These are phyloP conservation scores for Empidonax traillii DNA, from an alignment of 2,113 vertebrate genomes.

Conservation along the genomic window DNA sequence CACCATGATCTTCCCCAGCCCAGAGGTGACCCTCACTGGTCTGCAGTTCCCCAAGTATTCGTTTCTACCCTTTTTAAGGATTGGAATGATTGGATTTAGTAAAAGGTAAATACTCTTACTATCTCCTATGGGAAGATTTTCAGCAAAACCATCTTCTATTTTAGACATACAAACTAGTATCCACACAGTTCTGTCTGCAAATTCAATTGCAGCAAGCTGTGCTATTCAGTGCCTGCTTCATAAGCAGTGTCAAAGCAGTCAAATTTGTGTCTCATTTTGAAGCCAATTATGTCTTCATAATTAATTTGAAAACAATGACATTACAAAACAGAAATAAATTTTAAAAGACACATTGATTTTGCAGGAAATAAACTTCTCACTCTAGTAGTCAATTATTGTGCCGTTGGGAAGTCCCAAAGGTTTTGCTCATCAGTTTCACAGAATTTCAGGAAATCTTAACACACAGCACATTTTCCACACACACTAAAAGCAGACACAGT, in stretches of 20 bases:
- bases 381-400: not conserved
- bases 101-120: not conserved
- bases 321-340: not conserved
- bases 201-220: not conserved
- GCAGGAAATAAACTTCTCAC: not conserved
- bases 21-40: too few species aligned
- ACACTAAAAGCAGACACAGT: not conserved
- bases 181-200: not conserved
- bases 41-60: fast-evolving
- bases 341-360: not conserved
- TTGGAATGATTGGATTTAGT: not conserved
- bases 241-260: not conserved
- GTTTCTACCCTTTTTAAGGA: not conserved
- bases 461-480: not conserved
- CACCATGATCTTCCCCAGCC: too few species aligned
- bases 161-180: not conserved
- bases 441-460: not conserved
- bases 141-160: not conserved
- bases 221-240: not conserved
- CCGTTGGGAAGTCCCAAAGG: not conserved
- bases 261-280: not conserved
- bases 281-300: not conserved
- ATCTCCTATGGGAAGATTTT: not conserved
- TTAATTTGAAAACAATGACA: not conserved
- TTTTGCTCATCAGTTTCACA: not conserved